Percentiles rank a stretch among this genome's conserved stretches.
Evolutionary conservation across 2,113 vertebrate species (phyloP).

Genomic region (Mugil cephalus): DNA sequence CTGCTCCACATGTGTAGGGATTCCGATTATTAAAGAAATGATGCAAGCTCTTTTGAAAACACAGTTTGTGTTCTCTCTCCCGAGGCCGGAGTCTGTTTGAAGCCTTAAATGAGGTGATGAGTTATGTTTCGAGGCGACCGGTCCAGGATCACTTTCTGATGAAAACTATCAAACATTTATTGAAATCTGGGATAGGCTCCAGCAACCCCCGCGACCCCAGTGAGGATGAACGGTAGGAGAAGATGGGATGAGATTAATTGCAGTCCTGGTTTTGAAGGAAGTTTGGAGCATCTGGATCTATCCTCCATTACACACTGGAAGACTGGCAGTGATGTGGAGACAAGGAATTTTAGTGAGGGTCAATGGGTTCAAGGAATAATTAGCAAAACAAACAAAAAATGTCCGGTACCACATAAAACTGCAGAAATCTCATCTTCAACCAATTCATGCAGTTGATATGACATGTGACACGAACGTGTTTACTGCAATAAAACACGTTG

Average conservation of each 20-base stretch:
- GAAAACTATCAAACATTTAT: conserved; percentile 28
- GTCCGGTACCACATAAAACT: no score
- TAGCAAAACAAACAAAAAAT: no score
- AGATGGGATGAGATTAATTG: no score
- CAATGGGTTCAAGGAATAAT: no score
- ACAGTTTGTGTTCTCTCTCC: conserved; percentile 34
- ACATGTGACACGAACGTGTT: no score
- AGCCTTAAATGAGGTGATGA: conserved; percentile 20
- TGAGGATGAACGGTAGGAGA: no score
- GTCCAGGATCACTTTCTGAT: conserved; percentile 39
- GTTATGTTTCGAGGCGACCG: conserved; percentile 34
- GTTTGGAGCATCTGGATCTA: background rate
- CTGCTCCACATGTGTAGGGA: conserved; percentile 44
- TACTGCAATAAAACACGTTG: no score
- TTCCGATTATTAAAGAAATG: conserved; percentile 51
- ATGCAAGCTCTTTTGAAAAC: conserved; percentile 49
- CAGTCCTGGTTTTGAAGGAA: conserved; percentile 5
- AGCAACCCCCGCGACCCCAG: no score
- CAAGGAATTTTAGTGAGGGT: no score
- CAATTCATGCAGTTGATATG: no score
- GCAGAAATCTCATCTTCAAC: no score
- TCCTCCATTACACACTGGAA: background rate
- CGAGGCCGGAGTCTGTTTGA: conserved; percentile 22
- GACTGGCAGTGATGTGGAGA: background rate
- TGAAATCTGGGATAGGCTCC: no score